Evolutionary conservation across 2,888 invertebrate genomes (phyloP).

Genomic region (Cheilosia soror): DNA sequence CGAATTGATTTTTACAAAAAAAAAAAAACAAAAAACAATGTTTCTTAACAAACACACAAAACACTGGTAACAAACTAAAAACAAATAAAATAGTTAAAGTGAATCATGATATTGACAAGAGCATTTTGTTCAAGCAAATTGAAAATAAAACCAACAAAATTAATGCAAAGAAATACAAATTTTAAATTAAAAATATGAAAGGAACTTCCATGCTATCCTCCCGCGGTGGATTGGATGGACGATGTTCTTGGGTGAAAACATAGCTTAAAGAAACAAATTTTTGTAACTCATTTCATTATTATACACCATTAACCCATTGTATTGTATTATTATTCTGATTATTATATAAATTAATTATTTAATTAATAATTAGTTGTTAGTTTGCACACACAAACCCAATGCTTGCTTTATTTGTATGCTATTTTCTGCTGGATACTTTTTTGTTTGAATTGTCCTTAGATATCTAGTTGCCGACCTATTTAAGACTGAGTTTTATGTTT

Average conservation of each 20-base stretch:
- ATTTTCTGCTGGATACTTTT: background rate
- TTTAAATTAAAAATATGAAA: constrained; percentile 18
- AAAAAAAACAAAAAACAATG: constrained; percentile 8
- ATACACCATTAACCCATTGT: constrained; percentile 65
- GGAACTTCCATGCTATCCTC: constrained; percentile 17
- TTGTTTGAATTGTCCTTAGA: background rate
- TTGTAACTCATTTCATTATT: constrained; percentile 65
- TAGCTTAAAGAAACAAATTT: constrained; percentile 61
- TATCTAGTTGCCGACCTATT: too few relatives aligned
- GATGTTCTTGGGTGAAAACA: constrained; percentile 25
- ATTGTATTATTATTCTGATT: constrained; percentile 73
- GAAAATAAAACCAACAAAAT: constrained; percentile 18
- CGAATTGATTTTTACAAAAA: constrained; percentile 47
- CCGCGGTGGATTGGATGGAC: constrained; percentile 31
- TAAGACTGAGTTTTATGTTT: too few relatives aligned
- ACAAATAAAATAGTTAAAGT: constrained; percentile 44
- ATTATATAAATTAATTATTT: constrained; percentile 73
- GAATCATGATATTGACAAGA: constrained; percentile 35
- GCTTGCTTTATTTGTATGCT: constrained; percentile 25
- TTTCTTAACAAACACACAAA: constrained; percentile 23
- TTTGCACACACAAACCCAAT: constrained; percentile 57
- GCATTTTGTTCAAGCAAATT: constrained; percentile 35
- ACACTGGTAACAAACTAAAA: constrained; percentile 22
- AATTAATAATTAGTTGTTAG: constrained; percentile 72
- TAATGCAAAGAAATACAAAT: constrained; percentile 53